A percentile compares a stretch with the other conserved stretches of the same genome.
Conservation (phyloP, 2,113 vertebrate genomes). For the Sebastes schlegelii region DNA sequence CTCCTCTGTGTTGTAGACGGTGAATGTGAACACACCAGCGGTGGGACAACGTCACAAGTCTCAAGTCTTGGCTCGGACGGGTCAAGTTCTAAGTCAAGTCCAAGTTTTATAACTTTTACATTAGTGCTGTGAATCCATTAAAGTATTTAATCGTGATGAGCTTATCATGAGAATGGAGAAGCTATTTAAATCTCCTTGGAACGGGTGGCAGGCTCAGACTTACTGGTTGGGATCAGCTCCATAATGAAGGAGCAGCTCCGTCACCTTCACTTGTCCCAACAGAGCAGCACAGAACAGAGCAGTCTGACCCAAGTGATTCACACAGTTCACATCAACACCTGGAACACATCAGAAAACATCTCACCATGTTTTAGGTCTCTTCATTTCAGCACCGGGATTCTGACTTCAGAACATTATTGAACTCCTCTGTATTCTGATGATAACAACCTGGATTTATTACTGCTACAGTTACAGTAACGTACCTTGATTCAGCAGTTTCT, state of each 20-base stretch:
- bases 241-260: conserved; percentile 85
- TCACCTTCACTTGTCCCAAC: conserved; percentile 80
- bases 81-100: background rate
- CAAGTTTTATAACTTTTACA: background rate
- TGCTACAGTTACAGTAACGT: background rate
- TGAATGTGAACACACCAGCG: background rate
- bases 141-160: too few relatives aligned
- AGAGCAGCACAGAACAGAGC: too few relatives aligned
- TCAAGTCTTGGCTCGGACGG: background rate
- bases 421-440: background rate
- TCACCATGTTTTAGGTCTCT: background rate
- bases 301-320: too few relatives aligned
- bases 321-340: too few relatives aligned
- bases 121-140: too few relatives aligned
- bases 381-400: too few relatives aligned
- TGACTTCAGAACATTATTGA: background rate
- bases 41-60: background rate
- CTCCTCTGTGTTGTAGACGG: background rate
- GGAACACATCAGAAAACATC: too few relatives aligned
- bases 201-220: conserved; percentile 60
- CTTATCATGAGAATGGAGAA: background rate
- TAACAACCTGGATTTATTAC: background rate
- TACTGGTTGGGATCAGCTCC: conserved; percentile 89
- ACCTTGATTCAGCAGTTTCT: conserved; percentile 90
- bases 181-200: too few relatives aligned